Evolutionary conservation across 1,140 invertebrate species (phyloP), one percentile per base, ranked within the genome.

Genomic region (Drosophila burlai): DNA sequence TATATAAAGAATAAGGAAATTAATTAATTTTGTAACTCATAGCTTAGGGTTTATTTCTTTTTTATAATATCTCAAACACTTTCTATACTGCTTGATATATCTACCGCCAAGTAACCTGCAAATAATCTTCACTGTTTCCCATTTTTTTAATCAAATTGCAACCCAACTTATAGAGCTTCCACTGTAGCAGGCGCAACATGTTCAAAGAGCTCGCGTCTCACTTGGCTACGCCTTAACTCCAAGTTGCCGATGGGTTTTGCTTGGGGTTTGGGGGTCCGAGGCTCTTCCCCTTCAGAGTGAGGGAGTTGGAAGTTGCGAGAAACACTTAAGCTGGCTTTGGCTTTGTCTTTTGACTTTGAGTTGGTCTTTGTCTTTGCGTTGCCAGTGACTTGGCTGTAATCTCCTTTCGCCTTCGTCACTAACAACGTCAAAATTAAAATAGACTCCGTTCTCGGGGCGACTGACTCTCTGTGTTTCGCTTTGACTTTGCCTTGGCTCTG

Each of bases 381-480:
- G 81, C 61, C 74, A 77, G 46, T 73, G 81, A 77, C 76, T 83
- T 71, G 50, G 73, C 76, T 65, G 67, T 79, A 75, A 85, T 84
- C 81, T 74, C 49, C 11, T 57, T 34, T 50, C 54, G 81, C 66
- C 80, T 87, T 69, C 82, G 83, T 83, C 81, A 81, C 80, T 80
- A 87, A 80, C 84, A 71, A 87, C 83, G 73, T 81, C 83, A 87
- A 80, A 89, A 86, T 86, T 73, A 76, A 87, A 86, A 87, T 83
- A 83, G 83, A 87, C 83, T 85, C 57, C 77, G 66, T 55, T 63
- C 66, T 68, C 40, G 40, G 40, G 40, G 40, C 16, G 38, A n/a
- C 13, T 40, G 38, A n/a, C 13, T 40, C 13, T 26, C 16, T 46
- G 11, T 58, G 11, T 11, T 63, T 50, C 34, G 45, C 49, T 58